Percentiles rank a stretch among this genome's conserved stretches.
Conservation (phyloP, 2,888 invertebrate species). For the Caenorhabditis sp. region DNA sequence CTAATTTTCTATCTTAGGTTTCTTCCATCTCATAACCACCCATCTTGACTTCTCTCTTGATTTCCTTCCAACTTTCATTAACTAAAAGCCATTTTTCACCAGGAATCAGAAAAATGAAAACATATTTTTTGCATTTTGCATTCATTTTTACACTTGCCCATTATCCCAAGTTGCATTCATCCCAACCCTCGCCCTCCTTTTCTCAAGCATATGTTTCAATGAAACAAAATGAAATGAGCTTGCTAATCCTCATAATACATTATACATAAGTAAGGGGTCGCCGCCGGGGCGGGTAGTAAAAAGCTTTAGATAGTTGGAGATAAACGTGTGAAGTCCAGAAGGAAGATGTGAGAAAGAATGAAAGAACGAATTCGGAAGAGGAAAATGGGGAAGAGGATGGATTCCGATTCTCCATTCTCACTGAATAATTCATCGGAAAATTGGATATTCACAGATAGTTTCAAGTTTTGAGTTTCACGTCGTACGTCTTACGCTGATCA, state of each 20-base stretch:
- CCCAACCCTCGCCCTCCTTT: conserved; percentile 2
- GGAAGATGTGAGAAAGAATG: conserved; percentile 23
- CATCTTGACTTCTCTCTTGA: not conserved
- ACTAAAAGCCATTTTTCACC: conserved; percentile 15
- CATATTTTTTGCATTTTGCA: conserved; percentile 30
- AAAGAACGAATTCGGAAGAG: conserved; percentile 43
- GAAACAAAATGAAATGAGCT: conserved; percentile 56
- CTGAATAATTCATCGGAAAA: conserved; percentile 54
- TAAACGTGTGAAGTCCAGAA: conserved; percentile 54
- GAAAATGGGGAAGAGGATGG: too few species aligned
- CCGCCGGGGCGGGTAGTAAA: conserved; percentile 55
- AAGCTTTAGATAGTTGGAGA: conserved; percentile 60
- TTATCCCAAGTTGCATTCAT: conserved; percentile 12
- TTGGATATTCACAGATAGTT: conserved; percentile 52
- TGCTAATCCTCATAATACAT: conserved; percentile 56
- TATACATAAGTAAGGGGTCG: conserved; percentile 55
- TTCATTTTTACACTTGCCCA: too few species aligned
- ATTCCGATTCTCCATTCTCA: conserved; percentile 29
- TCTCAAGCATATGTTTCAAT: conserved; percentile 53
- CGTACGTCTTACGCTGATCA: too few species aligned
- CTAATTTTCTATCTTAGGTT: too few species aligned
- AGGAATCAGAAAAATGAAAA: not conserved
- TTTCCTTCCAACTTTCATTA: conserved; percentile 21
- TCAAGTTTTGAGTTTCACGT: conserved; percentile 2
- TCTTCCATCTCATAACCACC: not conserved